A percentile compares a stretch with the other conserved stretches of the same genome.
Conservation (phyloP, 2,888 invertebrate genomes). For the Anaspis maculata region DNA sequence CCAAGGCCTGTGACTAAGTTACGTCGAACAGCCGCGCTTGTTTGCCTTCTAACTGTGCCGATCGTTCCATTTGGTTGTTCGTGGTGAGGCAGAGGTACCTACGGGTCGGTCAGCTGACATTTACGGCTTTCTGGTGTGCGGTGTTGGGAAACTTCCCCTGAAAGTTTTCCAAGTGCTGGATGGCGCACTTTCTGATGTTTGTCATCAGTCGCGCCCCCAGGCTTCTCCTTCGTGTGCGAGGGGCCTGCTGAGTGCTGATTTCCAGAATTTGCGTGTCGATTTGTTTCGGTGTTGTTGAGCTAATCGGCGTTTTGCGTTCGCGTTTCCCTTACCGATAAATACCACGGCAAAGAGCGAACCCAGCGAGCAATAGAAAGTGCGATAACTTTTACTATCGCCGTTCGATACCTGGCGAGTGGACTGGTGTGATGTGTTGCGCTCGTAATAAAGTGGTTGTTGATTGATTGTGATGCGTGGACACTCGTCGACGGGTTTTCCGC, state of each 20-base stretch:
- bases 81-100: constrained; percentile 14
- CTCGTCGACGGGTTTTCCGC: constrained; percentile 13
- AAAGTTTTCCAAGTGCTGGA: too few relatives aligned
- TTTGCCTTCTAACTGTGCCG: constrained; percentile 18
- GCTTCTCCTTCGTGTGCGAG: too few relatives aligned
- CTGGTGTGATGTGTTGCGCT: too few relatives aligned
- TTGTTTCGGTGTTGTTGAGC: too few relatives aligned
- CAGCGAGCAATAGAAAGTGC: constrained; percentile 14
- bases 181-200: too few relatives aligned
- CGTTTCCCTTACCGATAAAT: too few relatives aligned
- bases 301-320: too few relatives aligned
- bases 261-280: too few relatives aligned
- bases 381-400: constrained; percentile 10
- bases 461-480: constrained; percentile 13
- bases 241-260: too few relatives aligned
- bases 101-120: constrained; percentile 23
- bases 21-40: constrained; percentile 19
- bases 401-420: constrained; percentile 2
- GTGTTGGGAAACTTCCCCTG: constrained; percentile 11
- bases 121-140: constrained; percentile 13
- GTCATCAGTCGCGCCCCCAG: too few relatives aligned
- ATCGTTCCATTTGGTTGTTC: constrained; percentile 19
- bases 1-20: constrained; percentile 16
- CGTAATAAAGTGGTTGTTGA: constrained; percentile 7
- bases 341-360: too few relatives aligned